phyloP scores from a whole-genome alignment of 2,113 vertebrate species.

The Ivindomyrus marchei region DNA sequence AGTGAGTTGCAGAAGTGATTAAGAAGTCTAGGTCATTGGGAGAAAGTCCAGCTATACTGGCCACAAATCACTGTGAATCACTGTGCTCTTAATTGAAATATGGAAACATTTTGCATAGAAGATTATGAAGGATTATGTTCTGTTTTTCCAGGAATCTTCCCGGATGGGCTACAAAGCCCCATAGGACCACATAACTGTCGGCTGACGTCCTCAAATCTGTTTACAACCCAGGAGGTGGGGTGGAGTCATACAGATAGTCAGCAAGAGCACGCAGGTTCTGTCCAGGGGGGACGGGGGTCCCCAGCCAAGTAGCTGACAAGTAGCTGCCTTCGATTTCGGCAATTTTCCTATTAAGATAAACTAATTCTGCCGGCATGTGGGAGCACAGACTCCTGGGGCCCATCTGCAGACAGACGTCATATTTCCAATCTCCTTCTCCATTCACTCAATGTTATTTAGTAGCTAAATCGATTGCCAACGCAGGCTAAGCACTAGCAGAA shows the following conservation, averaged over 20 bases:
- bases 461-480: background rate
- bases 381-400: background rate
- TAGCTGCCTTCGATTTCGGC: background rate
- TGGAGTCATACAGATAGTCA: background rate
- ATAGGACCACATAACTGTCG: background rate
- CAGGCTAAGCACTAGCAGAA: background rate
- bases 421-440: background rate
- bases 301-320: background rate
- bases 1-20: background rate
- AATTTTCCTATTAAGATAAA: background rate
- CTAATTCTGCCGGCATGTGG: background rate
- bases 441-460: background rate
- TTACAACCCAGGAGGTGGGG: background rate
- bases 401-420: background rate
- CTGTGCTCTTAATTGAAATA: background rate
- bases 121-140: background rate
- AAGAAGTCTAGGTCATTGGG: background rate
- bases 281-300: background rate
- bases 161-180: background rate
- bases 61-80: background rate
- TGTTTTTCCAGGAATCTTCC: background rate
- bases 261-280: background rate
- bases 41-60: background rate
- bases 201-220: background rate
- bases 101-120: background rate